Evolutionary conservation across 2,113 vertebrate species (phyloP).

Genomic region (Pituophis catenifer): DNA sequence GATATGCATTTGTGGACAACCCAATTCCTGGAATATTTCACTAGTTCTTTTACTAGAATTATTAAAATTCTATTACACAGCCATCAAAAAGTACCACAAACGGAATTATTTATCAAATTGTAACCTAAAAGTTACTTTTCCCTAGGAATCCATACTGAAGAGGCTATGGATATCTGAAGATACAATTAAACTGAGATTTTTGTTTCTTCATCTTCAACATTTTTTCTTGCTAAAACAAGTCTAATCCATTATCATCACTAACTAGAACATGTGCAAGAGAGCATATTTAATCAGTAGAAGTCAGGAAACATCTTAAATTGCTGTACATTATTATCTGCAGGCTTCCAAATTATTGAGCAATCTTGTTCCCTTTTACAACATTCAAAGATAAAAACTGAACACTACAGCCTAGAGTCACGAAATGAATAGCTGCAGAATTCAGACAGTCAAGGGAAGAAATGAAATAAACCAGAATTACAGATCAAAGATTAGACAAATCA

Average conservation of each 20-base stretch:
- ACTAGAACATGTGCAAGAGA: neutral
- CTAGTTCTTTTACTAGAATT: neutral
- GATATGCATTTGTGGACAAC: neutral
- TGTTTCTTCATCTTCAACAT: neutral
- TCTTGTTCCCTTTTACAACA: neutral
- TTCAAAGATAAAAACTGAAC: neutral
- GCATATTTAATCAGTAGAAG: neutral
- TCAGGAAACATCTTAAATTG: neutral
- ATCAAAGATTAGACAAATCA: neutral
- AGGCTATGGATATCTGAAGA: neutral
- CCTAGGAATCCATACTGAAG: slow-evolving; percentile 16
- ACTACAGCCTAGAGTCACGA: neutral
- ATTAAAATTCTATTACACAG: neutral
- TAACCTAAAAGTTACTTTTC: neutral
- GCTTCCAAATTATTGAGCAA: neutral
- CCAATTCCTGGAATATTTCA: neutral
- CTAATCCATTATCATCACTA: neutral
- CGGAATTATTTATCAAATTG: neutral
- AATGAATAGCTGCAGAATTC: neutral
- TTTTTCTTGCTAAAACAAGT: neutral
- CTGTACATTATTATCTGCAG: neutral
- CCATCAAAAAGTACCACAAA: neutral
- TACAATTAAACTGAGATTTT: neutral
- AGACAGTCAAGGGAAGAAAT: neutral
- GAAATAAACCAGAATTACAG: neutral